Evolutionary conservation across 2,113 vertebrate genomes (phyloP).

Genomic region (Turdus rufiventris): DNA sequence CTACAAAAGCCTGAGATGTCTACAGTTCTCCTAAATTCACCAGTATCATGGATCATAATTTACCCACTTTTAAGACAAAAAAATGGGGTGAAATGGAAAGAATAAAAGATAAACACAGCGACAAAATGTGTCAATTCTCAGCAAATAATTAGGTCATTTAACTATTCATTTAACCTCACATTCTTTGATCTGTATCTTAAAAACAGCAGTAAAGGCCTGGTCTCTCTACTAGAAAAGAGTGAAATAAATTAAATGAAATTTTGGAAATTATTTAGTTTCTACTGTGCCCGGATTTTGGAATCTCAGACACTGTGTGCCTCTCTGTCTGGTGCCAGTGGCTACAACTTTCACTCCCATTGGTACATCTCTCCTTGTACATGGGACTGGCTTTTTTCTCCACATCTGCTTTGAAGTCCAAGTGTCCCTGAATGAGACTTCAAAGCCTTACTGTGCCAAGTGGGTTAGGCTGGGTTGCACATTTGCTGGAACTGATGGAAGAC

Average conservation of each 20-base stretch:
- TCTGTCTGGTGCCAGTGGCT: background rate
- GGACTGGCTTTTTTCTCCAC: background rate
- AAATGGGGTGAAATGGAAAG: background rate
- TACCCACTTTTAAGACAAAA: background rate
- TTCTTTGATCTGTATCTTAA: background rate
- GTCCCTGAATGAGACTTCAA: background rate
- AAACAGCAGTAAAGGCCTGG: background rate
- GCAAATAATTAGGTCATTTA: background rate
- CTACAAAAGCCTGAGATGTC: background rate
- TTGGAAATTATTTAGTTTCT: background rate
- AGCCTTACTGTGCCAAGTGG: background rate
- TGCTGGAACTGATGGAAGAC: background rate
- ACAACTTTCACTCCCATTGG: background rate
- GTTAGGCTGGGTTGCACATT: background rate
- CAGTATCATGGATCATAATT: background rate
- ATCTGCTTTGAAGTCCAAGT: background rate
- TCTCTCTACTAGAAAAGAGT: background rate
- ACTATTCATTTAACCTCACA: background rate
- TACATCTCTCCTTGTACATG: background rate
- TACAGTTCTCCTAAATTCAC: background rate
- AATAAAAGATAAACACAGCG: background rate
- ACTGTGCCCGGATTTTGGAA: background rate
- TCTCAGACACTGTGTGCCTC: background rate
- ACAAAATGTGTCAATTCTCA: background rate
- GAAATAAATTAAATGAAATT: background rate